Conservation (phyloP, 2,113 vertebrate genomes). For the Collichthys lucidus region DNA sequence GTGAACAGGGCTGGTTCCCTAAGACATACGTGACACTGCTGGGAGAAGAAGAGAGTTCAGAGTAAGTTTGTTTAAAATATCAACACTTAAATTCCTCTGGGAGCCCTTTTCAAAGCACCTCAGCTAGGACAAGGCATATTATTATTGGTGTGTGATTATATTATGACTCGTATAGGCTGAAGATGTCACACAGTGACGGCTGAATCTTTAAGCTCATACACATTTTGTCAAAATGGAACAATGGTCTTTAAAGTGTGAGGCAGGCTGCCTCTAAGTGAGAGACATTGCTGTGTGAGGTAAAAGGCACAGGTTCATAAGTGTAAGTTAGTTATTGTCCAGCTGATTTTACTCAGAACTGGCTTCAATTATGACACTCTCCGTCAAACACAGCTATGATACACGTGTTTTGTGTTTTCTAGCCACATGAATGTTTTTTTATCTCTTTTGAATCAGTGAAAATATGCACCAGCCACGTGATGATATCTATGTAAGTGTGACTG, state of each 20-base stretch:
- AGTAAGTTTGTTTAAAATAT: slow-evolving; percentile 66
- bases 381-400: too few species aligned
- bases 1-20: slow-evolving; percentile 95
- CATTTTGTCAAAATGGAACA: neutral
- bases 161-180: neutral
- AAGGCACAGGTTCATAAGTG: too few species aligned
- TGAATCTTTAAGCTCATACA: neutral
- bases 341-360: too few species aligned
- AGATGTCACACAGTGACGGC: neutral
- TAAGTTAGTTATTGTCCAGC: too few species aligned
- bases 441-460: neutral
- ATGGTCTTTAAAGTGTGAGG: neutral
- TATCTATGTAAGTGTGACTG: neutral
- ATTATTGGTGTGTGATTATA: neutral
- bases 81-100: neutral
- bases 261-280: neutral
- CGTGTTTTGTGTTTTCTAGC: neutral
- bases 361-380: too few species aligned
- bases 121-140: neutral
- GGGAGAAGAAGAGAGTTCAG: slow-evolving; percentile 77
- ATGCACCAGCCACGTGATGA: neutral
- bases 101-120: neutral
- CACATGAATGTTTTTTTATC: neutral
- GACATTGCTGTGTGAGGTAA: neutral
- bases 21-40: slow-evolving; percentile 92